Conservation (phyloP, 2,888 invertebrate genomes). For the Nymphalis c-album region DNA sequence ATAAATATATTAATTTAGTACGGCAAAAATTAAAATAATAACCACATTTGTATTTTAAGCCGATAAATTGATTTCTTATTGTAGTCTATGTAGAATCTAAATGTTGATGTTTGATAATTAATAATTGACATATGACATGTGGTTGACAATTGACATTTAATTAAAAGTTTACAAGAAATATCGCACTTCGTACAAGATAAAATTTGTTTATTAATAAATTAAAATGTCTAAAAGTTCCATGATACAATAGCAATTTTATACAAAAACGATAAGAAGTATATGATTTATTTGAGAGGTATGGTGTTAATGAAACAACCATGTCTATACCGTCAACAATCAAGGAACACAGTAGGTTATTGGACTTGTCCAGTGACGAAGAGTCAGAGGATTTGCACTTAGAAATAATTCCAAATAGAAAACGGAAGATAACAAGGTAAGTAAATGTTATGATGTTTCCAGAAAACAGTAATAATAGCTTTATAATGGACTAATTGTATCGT, state of each 20-base stretch:
- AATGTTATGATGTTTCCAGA: constrained; percentile 1
- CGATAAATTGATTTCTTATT: no score
- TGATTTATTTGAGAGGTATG: constrained; percentile 55
- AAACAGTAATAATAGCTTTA: background rate
- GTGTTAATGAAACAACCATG: constrained; percentile 61
- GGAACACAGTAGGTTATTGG: constrained; percentile 84
- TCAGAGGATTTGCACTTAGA: constrained; percentile 83
- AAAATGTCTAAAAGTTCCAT: background rate
- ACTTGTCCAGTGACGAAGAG: constrained; percentile 82
- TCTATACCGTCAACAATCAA: constrained; percentile 75
- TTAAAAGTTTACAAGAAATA: constrained; percentile 5
- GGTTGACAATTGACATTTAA: background rate
- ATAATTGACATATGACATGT: background rate
- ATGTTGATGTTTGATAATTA: background rate
- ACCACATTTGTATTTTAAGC: no score
- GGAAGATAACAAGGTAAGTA: constrained; percentile 77
- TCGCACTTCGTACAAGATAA: background rate
- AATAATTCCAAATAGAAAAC: constrained; percentile 80
- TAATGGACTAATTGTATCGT: background rate
- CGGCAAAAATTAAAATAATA: no score
- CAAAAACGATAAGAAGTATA: constrained; percentile 5
- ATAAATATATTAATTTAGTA: no score
- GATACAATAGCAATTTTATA: background rate
- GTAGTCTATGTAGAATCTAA: no score
- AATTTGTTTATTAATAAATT: background rate